Evolutionary conservation across 2,113 vertebrate species (phyloP).

Genomic region (Sturnira hondurensis): DNA sequence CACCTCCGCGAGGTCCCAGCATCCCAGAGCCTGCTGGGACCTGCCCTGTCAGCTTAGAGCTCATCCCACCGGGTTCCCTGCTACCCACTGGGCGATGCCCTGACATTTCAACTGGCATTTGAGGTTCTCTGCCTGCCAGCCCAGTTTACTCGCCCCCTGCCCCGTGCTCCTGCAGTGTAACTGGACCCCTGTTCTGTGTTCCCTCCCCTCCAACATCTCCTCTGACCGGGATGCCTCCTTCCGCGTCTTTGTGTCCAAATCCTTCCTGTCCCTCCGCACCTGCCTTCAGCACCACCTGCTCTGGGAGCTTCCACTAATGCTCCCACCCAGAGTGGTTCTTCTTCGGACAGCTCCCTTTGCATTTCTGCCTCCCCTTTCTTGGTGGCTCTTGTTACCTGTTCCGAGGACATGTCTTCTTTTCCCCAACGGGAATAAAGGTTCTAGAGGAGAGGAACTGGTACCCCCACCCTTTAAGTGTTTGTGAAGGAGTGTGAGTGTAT

Average conservation of each 20-base stretch:
- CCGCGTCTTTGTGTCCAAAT: background rate
- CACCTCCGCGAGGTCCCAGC: background rate
- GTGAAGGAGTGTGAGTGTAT: background rate
- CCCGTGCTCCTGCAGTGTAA: background rate
- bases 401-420: background rate
- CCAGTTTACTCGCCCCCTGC: background rate
- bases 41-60: background rate
- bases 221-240: background rate
- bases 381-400: background rate
- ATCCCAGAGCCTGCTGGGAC: background rate
- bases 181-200: background rate
- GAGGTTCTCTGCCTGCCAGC: background rate
- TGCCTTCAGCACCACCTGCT: background rate
- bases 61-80: too few species aligned
- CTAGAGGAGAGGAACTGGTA: background rate
- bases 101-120: background rate
- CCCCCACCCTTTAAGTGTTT: background rate
- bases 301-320: fast-evolving
- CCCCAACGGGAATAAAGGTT: background rate
- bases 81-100: too few species aligned
- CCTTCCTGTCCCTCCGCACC: background rate
- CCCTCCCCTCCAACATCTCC: background rate
- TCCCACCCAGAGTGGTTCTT: fast-evolving
- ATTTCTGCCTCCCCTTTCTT: background rate
- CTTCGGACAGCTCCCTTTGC: background rate